These are phyloP conservation scores for Keiferia lycopersicella DNA, from an alignment of 2,888 invertebrate genomes.

Conservation along the genomic window DNA sequence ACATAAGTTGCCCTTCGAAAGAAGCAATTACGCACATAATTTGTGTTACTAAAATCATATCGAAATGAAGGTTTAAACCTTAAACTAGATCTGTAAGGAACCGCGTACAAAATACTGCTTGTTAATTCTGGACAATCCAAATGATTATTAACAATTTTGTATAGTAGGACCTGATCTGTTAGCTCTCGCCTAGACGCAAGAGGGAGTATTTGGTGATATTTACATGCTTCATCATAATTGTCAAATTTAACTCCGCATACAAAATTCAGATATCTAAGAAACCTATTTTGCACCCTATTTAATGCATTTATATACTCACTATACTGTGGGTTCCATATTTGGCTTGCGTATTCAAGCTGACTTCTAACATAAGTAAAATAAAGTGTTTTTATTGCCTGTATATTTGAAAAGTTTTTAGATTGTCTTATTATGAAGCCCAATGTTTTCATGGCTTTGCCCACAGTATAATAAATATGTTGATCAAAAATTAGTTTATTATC, in stretches of 20 bases:
- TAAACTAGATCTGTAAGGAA: neutral
- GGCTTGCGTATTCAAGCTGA: slow-evolving; percentile 7
- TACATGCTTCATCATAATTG: neutral
- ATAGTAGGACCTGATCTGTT: neutral
- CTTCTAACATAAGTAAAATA: neutral
- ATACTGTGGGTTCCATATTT: slow-evolving; percentile 7
- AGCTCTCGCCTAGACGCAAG: neutral
- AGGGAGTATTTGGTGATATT: neutral
- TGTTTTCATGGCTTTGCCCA: slow-evolving; percentile 9
- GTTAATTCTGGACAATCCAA: slow-evolving; percentile 5
- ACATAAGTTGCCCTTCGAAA: neutral
- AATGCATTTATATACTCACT: slow-evolving; percentile 3
- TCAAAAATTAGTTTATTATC: slow-evolving; percentile 1
- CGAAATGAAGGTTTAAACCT: slow-evolving; percentile 1
- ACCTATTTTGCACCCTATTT: slow-evolving; percentile 3
- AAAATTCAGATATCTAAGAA: neutral
- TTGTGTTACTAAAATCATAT: slow-evolving; percentile 20
- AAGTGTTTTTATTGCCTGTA: neutral
- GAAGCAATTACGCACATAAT: neutral
- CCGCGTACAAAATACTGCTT: neutral
- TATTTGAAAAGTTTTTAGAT: slow-evolving; percentile 4
- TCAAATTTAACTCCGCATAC: neutral
- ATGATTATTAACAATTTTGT: neutral
- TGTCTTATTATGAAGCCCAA: slow-evolving; percentile 14
- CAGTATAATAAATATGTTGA: slow-evolving; percentile 9